A percentile compares a stretch with the other conserved stretches of the same genome.
Conservation (phyloP, 2,113 vertebrate species). For the Morone saxatilis region DNA sequence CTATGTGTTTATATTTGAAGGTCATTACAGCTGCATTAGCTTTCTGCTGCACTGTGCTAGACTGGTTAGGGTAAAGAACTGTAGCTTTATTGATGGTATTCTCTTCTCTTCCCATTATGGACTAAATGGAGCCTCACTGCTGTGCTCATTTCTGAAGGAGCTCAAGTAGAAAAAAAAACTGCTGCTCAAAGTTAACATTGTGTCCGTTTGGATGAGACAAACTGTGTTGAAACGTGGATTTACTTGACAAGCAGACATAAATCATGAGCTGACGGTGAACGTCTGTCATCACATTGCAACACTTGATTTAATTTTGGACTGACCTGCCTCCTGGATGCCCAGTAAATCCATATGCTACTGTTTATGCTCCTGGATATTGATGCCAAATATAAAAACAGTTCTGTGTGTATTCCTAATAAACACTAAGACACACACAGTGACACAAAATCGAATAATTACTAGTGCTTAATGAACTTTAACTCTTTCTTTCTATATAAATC, state of each 20-base stretch:
- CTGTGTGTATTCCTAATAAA: not conserved
- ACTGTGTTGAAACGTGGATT: not conserved
- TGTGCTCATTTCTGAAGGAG: conserved; percentile 27
- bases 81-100: conserved; percentile 9
- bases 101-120: conserved; percentile 5
- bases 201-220: conserved; percentile 31
- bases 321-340: conserved; percentile 7
- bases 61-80: not conserved
- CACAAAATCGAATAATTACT: not conserved
- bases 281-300: conserved; percentile 30
- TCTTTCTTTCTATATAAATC: not conserved
- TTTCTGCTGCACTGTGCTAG: not conserved
- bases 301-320: conserved; percentile 33
- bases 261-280: conserved; percentile 50
- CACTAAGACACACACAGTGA: not conserved
- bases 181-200: conserved; percentile 14
- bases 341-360: conserved; percentile 9
- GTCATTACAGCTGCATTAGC: not conserved
- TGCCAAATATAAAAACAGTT: not conserved
- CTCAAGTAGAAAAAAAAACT: conserved; percentile 37
- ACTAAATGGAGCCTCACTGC: conserved; percentile 26
- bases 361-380: conserved; percentile 14
- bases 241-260: conserved; percentile 38
- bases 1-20: not conserved
- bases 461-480: not conserved